Evolutionary conservation across 35 echinoderm and acorn worm genomes (phyloP).

Genomic region (Patiria miniata): DNA sequence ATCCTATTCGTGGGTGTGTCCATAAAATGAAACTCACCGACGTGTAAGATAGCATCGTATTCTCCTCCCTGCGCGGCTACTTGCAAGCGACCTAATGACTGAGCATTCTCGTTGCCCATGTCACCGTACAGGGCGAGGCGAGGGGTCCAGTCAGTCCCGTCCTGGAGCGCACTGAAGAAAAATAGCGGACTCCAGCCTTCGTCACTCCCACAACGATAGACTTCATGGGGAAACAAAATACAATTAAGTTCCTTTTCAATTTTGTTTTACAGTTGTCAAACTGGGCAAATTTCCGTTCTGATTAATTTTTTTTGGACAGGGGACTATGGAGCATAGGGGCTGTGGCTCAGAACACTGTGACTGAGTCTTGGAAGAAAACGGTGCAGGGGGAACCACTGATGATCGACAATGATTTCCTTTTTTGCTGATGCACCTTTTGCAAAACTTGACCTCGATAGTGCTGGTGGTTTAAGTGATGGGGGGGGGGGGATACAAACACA

Average conservation of each 20-base stretch:
- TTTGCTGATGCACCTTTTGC: too few species aligned
- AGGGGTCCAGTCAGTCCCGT: conserved; percentile 63
- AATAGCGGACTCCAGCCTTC: conserved; percentile 85
- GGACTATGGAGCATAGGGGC: neutral
- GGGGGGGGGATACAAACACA: too few species aligned
- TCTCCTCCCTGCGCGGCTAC: conserved; percentile 59
- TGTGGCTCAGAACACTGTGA: neutral
- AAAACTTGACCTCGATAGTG: too few species aligned
- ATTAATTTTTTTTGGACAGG: neutral
- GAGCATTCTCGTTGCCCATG: conserved; percentile 77
- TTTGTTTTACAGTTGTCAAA: too few species aligned
- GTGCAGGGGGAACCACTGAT: too few species aligned
- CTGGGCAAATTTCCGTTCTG: too few species aligned
- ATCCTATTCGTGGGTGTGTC: too few species aligned
- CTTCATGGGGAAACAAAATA: conserved; percentile 37
- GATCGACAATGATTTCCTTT: too few species aligned
- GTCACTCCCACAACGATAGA: conserved; percentile 89
- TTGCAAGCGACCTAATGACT: conserved; percentile 64
- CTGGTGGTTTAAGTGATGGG: too few species aligned
- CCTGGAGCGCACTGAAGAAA: conserved; percentile 49
- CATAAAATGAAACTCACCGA: conserved; percentile 50
- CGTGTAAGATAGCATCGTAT: conserved; percentile 78
- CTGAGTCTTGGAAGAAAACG: neutral
- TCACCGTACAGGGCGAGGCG: conserved; percentile 73
- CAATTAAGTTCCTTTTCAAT: neutral